A percentile compares a stretch with the other conserved stretches of the same genome.
phyloP scores from a whole-genome alignment of 2,113 vertebrate species.

The Zosterops pallidus region DNA sequence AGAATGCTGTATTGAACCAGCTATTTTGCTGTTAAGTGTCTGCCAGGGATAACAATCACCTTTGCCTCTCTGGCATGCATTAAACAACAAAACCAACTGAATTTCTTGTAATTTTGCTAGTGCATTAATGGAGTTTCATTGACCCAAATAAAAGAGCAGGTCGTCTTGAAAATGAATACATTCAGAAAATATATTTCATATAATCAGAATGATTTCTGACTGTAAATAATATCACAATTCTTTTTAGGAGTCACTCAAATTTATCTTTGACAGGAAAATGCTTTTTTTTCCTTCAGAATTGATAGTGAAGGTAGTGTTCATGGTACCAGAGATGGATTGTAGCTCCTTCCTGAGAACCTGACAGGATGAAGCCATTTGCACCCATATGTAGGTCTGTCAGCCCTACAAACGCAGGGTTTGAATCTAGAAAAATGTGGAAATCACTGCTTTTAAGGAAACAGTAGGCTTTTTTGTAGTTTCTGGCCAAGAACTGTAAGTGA shows the following conservation, averaged over 20 bases:
- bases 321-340: neutral
- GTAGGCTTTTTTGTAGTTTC: neutral
- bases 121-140: neutral
- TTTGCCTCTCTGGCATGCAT: neutral
- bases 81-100: neutral
- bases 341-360: fast-evolving
- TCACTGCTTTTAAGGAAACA: neutral
- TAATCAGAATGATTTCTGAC: neutral
- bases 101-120: neutral
- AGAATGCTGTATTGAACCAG: neutral
- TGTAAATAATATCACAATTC: neutral
- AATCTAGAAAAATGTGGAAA: neutral
- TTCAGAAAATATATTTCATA: neutral
- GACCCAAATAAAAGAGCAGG: neutral
- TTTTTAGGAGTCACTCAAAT: neutral
- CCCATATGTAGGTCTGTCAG: neutral
- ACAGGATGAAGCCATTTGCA: neutral
- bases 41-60: neutral
- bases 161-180: neutral
- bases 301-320: neutral
- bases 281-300: neutral
- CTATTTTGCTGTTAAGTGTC: neutral
- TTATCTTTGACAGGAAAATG: neutral
- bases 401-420: neutral
- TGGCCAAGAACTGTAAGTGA: neutral